phyloP scores from a whole-genome alignment of 2,113 vertebrate genomes.

The Platysteira castanea region DNA sequence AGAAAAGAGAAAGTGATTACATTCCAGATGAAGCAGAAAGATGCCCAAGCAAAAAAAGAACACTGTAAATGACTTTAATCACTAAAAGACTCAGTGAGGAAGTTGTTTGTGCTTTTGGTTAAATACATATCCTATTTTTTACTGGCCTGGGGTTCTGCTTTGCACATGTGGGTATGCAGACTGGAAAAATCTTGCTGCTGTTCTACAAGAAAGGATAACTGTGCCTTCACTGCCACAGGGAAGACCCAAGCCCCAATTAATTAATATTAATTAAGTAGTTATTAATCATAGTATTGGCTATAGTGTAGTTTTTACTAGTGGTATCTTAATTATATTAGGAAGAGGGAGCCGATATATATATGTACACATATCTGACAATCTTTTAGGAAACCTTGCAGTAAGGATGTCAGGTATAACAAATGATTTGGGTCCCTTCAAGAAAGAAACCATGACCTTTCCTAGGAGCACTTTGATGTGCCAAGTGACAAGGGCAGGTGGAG shows the following conservation, averaged over 20 bases:
- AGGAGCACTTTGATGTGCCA: background rate
- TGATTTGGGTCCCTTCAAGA: background rate
- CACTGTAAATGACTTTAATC: background rate
- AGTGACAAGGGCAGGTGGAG: background rate
- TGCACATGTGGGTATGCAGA: background rate
- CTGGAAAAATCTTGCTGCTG: background rate
- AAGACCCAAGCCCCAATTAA: background rate
- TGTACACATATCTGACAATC: background rate
- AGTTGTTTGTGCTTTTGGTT: background rate
- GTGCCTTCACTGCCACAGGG: background rate
- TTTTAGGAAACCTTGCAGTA: background rate
- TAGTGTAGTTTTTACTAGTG: background rate
- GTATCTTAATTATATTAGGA: background rate
- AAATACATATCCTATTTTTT: background rate
- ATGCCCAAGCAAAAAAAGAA: background rate
- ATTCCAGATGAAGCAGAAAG: background rate
- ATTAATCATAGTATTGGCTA: background rate
- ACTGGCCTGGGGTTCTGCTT: background rate
- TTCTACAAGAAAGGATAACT: background rate
- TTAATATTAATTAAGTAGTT: background rate
- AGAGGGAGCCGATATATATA: background rate
- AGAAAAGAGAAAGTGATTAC: background rate
- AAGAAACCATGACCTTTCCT: background rate
- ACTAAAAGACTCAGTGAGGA: background rate
- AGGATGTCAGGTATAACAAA: background rate